Conservation (phyloP, 1,140 invertebrate species). For the Polyergus mexicanus region DNA sequence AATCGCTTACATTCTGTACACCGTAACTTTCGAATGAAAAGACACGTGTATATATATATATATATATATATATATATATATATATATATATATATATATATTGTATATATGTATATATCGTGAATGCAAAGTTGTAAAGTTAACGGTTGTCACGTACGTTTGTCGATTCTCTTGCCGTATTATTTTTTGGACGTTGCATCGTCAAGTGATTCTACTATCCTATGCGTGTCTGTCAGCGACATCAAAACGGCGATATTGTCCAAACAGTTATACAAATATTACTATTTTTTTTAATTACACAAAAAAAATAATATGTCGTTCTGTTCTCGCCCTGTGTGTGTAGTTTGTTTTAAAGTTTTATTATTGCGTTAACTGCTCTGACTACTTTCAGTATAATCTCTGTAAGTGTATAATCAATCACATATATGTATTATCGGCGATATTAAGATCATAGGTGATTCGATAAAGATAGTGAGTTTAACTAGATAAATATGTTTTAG, state of each 20-base stretch:
- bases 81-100: background rate
- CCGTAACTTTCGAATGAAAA: slow-evolving; percentile 56
- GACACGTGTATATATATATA: background rate
- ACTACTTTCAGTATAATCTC: background rate
- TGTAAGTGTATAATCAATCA: background rate
- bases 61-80: no score
- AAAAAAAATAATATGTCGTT: slow-evolving; percentile 49
- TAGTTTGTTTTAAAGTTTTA: slow-evolving; percentile 16
- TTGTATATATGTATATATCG: background rate
- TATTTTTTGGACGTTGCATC: slow-evolving; percentile 46
- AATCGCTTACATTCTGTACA: slow-evolving; percentile 70
- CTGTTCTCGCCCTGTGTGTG: background rate
- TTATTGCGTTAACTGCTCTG: slow-evolving; percentile 10
- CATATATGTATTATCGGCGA: background rate
- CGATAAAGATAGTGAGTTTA: background rate
- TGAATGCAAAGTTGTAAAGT: slow-evolving; percentile 57
- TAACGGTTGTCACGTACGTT: slow-evolving; percentile 41
- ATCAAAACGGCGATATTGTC: slow-evolving; percentile 44
- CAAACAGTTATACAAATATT: slow-evolving; percentile 46
- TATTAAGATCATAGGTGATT: slow-evolving; percentile 7
- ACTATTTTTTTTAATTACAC: slow-evolving; percentile 48
- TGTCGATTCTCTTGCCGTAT: slow-evolving; percentile 41
- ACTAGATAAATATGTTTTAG: background rate
- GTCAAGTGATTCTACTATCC: slow-evolving; percentile 27
- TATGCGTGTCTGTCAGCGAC: slow-evolving; percentile 25